A percentile compares a stretch with the other conserved stretches of the same genome.
Evolutionary conservation across 1,140 invertebrate genomes (phyloP).

Genomic region (Dolichoris vasculosae): DNA sequence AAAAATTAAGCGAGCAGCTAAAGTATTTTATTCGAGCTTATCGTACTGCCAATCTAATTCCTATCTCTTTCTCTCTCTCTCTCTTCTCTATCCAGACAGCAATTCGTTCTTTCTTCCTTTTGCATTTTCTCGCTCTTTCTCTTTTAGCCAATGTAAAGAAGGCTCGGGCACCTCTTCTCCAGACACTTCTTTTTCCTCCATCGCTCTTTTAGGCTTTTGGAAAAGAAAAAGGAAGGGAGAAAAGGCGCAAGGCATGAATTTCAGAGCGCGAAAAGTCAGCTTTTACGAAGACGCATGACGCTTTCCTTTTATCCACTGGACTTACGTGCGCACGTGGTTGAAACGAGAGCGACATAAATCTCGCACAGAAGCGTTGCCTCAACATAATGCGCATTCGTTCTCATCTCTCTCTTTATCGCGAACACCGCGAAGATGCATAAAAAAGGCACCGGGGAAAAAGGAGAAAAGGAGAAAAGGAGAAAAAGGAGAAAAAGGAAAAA

Average conservation of each 20-base stretch:
- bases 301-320: slow-evolving; percentile 50
- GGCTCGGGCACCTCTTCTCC: neutral
- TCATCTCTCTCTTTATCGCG: slow-evolving; percentile 24
- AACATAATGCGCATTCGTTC: slow-evolving; percentile 50
- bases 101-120: no score
- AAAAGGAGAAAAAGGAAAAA: neutral
- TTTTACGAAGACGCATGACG: slow-evolving; percentile 51
- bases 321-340: slow-evolving; percentile 44
- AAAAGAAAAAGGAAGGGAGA: neutral
- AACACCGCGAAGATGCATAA: neutral
- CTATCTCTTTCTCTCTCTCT: neutral
- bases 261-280: slow-evolving; percentile 49
- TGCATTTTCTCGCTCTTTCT: neutral
- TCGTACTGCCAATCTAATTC: neutral
- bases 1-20: neutral
- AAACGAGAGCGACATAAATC: slow-evolving; percentile 49
- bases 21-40: neutral
- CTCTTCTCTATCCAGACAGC: neutral
- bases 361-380: slow-evolving; percentile 28
- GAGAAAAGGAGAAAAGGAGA: neutral
- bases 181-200: neutral
- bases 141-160: neutral
- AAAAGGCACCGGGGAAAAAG: no score
- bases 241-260: slow-evolving; percentile 33
- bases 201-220: neutral